Base-by-base conservation (phyloP, 2,888 invertebrate genomes). In the Campoletis raptor region DNA sequence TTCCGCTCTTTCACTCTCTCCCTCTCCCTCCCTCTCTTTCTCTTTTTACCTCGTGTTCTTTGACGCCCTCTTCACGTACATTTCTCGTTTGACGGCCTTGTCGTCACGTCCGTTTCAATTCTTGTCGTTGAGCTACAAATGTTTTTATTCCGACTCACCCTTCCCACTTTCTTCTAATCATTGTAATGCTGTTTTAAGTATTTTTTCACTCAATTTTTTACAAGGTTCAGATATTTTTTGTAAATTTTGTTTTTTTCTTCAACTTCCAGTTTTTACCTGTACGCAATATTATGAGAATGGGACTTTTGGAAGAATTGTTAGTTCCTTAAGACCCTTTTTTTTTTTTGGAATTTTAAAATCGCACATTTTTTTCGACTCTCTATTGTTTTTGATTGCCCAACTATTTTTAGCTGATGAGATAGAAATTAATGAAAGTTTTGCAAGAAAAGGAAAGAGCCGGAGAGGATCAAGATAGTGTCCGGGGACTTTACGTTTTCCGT, bases 401-500 rank as follows among this genome's bases (percentile, higher is more conserved):
- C 74, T 74, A 48, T 79, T 9, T 73, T 37, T 45, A 61, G 54
- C 79, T 57, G 37, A 52, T 42, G 79, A 54, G 61, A 67, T 48
- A 69, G 45, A 69, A 61, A 57, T 42, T 57, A 36, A 61, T 72
- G 66, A 48, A 78, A 72, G 82, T 61, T n/a, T 72, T 52, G 54
- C 52, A 77, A 15, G 57, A 69, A 69, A 76, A 61, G 77, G 69
- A 36, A n/a, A n/a, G 67, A 81, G 86, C 45, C 5, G 76, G 78
- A 81, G 73, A 78, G 85, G 82, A 85, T 82, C 79, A 80, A 78
- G 77, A 81, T 36, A 70, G 66, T 40, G 21, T 54, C 82, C 40
- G 69, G 52, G 74, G 77, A 64, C 79, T 82, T 52, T 45, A 54
- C 82, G 74, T 70, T 85, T 82, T 85, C 82, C 79, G 82, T 79